Percentiles rank a stretch among this genome's conserved stretches.
Conservation (phyloP, 1,140 invertebrate genomes). For the Conus betulinus region DNA sequence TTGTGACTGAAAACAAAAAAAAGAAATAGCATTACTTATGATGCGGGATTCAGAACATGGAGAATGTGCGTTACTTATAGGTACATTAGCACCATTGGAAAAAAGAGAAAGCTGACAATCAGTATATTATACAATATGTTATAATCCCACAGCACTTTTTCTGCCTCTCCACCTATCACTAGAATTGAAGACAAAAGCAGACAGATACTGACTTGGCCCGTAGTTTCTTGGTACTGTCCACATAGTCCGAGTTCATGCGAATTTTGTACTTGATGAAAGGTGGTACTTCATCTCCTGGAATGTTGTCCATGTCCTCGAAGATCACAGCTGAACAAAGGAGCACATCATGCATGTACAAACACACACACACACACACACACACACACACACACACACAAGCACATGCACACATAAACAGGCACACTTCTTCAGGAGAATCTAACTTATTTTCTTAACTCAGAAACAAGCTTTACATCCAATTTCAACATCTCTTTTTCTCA, state of each 20-base stretch:
- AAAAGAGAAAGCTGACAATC: too few species aligned
- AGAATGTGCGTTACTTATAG: too few species aligned
- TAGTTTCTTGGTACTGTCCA: slow-evolving; percentile 78
- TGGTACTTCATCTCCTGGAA: slow-evolving; percentile 69
- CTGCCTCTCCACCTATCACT: too few species aligned
- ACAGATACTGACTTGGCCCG: slow-evolving; percentile 61
- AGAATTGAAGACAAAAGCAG: background rate
- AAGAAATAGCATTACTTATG: too few species aligned
- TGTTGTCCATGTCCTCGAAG: slow-evolving; percentile 61
- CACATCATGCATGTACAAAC: background rate
- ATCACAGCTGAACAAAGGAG: slow-evolving; percentile 58
- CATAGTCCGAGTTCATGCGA: slow-evolving; percentile 80
- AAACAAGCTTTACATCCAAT: too few species aligned
- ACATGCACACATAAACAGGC: background rate
- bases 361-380: background rate
- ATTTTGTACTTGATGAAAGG: slow-evolving; percentile 79
- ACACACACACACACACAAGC: background rate
- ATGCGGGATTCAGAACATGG: too few species aligned
- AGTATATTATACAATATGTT: too few species aligned
- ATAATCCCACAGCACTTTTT: too few species aligned
- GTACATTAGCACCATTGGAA: too few species aligned
- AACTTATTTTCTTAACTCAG: too few species aligned
- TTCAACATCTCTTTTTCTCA: too few species aligned
- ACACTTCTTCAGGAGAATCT: background rate
- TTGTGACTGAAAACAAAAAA: too few species aligned